Evolutionary conservation across 1,140 invertebrate genomes (phyloP).

Genomic region (Eumeta japonica): DNA sequence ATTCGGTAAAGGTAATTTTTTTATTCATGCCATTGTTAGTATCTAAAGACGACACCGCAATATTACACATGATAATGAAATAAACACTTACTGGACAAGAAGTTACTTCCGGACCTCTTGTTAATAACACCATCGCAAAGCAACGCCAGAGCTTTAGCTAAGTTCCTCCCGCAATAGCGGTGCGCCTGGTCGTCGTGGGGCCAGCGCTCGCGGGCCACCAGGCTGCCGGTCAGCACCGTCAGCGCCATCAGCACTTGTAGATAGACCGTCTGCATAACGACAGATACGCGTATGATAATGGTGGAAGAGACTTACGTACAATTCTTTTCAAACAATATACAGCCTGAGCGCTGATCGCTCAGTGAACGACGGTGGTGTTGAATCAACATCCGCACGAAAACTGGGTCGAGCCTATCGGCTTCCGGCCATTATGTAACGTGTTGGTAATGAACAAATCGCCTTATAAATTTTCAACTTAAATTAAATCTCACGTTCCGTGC

Average conservation of each 20-base stretch:
- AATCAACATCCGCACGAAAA: too few species aligned
- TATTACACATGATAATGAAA: too few species aligned
- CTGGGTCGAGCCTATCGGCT: too few species aligned
- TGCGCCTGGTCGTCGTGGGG: slow-evolving; percentile 19
- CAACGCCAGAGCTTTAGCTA: slow-evolving; percentile 22
- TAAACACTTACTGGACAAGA: slow-evolving; percentile 30
- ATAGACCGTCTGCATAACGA: slow-evolving; percentile 10
- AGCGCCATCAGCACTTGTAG: slow-evolving; percentile 11
- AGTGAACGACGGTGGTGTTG: too few species aligned
- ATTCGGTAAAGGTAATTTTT: too few species aligned
- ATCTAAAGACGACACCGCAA: too few species aligned
- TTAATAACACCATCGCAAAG: slow-evolving; percentile 16
- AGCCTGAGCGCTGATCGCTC: too few species aligned
- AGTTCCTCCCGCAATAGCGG: slow-evolving; percentile 24
- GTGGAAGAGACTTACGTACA: slow-evolving; percentile 4
- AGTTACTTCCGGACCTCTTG: slow-evolving; percentile 20
- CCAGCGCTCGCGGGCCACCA: slow-evolving; percentile 18
- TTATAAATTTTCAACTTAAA: too few species aligned
- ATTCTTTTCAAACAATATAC: neutral
- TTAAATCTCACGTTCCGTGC: too few species aligned
- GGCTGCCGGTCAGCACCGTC: slow-evolving; percentile 11
- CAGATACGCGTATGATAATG: slow-evolving; percentile 23
- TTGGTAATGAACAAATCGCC: too few species aligned
- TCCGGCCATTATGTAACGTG: too few species aligned
- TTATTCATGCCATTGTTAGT: too few species aligned